phyloP scores from a whole-genome alignment of 2,888 invertebrate species.

The Diarsia mendica region DNA sequence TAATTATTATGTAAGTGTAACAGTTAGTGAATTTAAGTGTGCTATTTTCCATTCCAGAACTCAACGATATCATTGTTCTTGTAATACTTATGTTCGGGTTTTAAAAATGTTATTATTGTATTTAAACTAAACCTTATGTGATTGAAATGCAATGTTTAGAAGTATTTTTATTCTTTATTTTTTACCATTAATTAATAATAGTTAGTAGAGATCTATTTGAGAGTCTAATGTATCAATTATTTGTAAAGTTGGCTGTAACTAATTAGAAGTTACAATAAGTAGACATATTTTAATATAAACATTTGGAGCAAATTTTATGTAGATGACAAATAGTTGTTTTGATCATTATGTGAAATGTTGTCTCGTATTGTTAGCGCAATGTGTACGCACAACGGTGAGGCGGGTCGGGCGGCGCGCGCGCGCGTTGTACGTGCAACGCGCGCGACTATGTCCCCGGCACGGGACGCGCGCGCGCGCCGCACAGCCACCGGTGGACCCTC shows the following conservation, averaged over 20 bases:
- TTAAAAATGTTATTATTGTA: constrained; percentile 90
- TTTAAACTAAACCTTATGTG: constrained; percentile 90
- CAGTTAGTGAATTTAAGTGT: constrained; percentile 91
- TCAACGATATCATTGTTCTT: constrained; percentile 90
- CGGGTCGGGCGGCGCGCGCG: constrained; percentile 68
- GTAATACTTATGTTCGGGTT: constrained; percentile 90
- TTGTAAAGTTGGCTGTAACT: constrained; percentile 91
- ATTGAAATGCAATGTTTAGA: constrained; percentile 91
- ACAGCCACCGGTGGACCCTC: constrained; percentile 75
- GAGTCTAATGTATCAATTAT: constrained; percentile 91
- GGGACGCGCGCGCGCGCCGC: constrained; percentile 54
- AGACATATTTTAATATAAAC: constrained; percentile 90
- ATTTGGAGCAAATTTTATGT: constrained; percentile 90
- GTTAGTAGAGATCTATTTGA: constrained; percentile 91
- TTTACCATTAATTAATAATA: constrained; percentile 90
- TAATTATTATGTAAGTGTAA: constrained; percentile 90
- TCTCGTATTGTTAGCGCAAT: constrained; percentile 87
- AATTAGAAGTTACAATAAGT: constrained; percentile 90
- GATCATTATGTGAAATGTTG: constrained; percentile 90
- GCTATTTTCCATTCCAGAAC: constrained; percentile 90
- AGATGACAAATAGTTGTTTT: constrained; percentile 90
- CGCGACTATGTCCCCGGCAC: constrained; percentile 12
- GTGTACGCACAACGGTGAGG: constrained; percentile 88
- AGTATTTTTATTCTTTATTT: constrained; percentile 91
- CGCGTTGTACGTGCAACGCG: constrained; percentile 25